Conservation (phyloP, 2,797 vertebrate genomes). For the Peromyscus eremicus region DNA sequence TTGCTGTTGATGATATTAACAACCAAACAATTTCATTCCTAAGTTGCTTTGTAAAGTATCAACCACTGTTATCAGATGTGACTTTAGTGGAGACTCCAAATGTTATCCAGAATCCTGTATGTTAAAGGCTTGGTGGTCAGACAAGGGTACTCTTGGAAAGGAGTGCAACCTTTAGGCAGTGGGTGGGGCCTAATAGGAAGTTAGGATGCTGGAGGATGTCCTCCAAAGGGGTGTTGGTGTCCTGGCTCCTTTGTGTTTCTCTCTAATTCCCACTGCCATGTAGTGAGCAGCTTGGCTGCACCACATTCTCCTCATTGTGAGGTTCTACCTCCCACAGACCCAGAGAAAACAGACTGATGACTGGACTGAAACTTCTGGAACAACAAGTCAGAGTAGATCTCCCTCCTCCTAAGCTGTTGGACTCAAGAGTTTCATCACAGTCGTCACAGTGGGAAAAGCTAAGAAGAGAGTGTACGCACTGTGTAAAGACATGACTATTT, state of each 20-base stretch:
- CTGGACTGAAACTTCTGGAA: neutral
- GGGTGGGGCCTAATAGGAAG: neutral
- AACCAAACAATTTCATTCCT: neutral
- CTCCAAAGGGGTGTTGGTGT: neutral
- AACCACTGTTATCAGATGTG: neutral
- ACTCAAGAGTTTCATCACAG: neutral
- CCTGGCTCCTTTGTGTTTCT: neutral
- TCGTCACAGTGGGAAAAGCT: neutral
- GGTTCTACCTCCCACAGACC: neutral
- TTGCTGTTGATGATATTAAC: neutral
- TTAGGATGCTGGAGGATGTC: neutral
- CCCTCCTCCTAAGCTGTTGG: neutral
- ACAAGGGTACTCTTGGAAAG: neutral
- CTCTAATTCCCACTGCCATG: neutral
- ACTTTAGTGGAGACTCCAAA: neutral
- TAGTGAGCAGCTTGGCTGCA: neutral
- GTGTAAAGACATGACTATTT: neutral
- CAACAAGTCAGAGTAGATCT: neutral
- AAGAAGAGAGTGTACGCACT: neutral
- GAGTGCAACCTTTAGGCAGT: neutral
- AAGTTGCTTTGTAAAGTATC: constrained; percentile 29
- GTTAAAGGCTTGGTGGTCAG: neutral
- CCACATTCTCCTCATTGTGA: neutral
- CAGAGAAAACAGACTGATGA: neutral
- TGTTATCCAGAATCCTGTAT: neutral